Evolutionary conservation across 2,888 invertebrate species (phyloP).

Genomic region (Lithophane socia): DNA sequence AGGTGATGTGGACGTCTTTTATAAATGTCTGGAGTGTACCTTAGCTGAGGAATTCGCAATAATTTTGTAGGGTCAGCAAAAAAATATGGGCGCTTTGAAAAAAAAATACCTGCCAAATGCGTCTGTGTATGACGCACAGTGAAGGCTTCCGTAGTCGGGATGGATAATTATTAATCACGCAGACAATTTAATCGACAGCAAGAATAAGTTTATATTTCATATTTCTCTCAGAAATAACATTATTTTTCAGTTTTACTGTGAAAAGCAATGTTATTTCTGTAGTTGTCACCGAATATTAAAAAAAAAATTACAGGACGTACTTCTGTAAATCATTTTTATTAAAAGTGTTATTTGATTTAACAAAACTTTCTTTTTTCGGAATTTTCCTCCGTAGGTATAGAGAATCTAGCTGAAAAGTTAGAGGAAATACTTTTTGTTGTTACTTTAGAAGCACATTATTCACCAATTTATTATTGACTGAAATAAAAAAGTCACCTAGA

Average conservation of each 20-base stretch:
- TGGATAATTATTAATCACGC: too few relatives aligned
- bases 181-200: neutral
- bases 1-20: slow-evolving; percentile 75
- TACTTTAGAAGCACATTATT: neutral
- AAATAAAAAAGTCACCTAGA: neutral
- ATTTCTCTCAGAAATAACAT: neutral
- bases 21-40: slow-evolving; percentile 78
- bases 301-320: neutral
- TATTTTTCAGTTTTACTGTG: too few relatives aligned
- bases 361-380: too few relatives aligned
- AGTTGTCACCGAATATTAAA: neutral
- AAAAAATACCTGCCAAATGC: neutral
- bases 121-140: neutral
- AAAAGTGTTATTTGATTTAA: neutral
- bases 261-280: too few relatives aligned
- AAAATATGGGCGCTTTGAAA: slow-evolving; percentile 50
- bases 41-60: slow-evolving; percentile 81
- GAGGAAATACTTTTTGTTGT: too few relatives aligned
- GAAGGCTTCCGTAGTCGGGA: neutral
- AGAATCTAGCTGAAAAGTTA: too few relatives aligned
- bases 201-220: neutral
- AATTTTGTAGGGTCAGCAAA: slow-evolving; percentile 79
- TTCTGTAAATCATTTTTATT: neutral
- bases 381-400: too few relatives aligned
- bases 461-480: neutral